Evolutionary conservation across 2,113 vertebrate species (phyloP), one percentile per base, ranked within the genome.

Genomic region (Festucalex cinctus): DNA sequence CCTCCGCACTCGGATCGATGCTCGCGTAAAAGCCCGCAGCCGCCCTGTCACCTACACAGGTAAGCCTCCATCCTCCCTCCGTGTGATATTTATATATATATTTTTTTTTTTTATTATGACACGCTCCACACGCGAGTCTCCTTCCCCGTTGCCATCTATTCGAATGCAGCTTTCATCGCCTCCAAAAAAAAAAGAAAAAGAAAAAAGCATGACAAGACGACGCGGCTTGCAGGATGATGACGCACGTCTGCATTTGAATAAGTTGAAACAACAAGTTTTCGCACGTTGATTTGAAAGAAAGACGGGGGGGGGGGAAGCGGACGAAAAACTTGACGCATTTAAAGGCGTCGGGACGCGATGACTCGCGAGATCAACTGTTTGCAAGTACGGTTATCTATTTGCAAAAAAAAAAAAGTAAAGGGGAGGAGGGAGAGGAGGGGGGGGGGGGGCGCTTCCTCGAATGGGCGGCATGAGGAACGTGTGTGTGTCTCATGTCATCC

Each of bases 401-500:
- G 7, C 85, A 78, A 89, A n/a, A n/a, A n/a, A n/a, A n/a, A n/a
- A n/a, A n/a, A 89, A 88, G 85, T 88, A 80, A 80, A 56, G 17
- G 86, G 79, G 66, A 19, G 32, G 39, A 36, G 20, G 35, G 9
- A n/a, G 61, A 19, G 20, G 56, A 22, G 93, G 49, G 19, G 35
- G 92, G 87, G 90, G 94, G 93, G 93, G 94, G 92, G 91, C 93
- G 92, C 93, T 94, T 94, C 92, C 93, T 91, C 89, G 89, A 92
- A 94, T 92, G 86, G 91, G 87, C 79, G 73, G 91, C 88, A 89
- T 91, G 92, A 82, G 83, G 91, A 91, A 92, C 94, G 92, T 94
- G 92, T 94, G 92, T 94, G 92, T 93, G 94, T 94, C 93, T 95
- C 94, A 91, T 96, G 93, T 92, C 95, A 94, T 94, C 93, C 49